Base-by-base conservation (phyloP, 2,888 invertebrate species). In the Boloria euphrosyne region DNA sequence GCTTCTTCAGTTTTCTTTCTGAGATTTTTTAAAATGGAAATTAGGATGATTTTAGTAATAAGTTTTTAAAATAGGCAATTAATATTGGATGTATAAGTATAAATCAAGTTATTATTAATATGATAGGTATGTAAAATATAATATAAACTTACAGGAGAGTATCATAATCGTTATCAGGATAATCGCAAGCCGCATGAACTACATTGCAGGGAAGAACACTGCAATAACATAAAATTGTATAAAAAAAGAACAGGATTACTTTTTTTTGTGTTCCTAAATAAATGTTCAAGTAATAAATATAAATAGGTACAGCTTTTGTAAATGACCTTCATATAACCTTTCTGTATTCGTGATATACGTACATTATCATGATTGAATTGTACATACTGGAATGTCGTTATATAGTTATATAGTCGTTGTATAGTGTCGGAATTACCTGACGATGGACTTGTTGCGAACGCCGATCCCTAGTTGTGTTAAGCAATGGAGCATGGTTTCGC, bases 401-500 rank as follows among this genome's bases (percentile, higher is more conserved):
- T 44, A 44, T 1, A 44, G 18, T 22, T 14, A 43, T 18, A 44
- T 44, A 38, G 31, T 38, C 7, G 31, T 0, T 38, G 5, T 6
- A 7, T 6, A 27, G 49, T 50, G 59, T 59, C 16, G 27, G 4
- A 38, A 49, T 86, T 89, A 95, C 95, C 95, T 95, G 68, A 95
- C 95, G 77, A 95, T 94, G 65, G 95, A 95, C 84, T 95, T 95
- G 83, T 93, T 93, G 79, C 93, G 93, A 27, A 94, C 93, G 18
- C 95, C 95, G 71, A 95, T 95, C 44, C 95, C 95, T 74, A 95
- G 90, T 81, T 95, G 94, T 1, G 95, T 95, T 68, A 95, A 92
- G 76, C 95, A 95, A 78, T 95, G 95, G 64, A 95, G 86, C 84
- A 95, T 94, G 68, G 95, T 95, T 82, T 96, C 95, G 76, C 95